phyloP scores from a whole-genome alignment of 2,888 invertebrate species.

The Himalopsyche japonica region DNA sequence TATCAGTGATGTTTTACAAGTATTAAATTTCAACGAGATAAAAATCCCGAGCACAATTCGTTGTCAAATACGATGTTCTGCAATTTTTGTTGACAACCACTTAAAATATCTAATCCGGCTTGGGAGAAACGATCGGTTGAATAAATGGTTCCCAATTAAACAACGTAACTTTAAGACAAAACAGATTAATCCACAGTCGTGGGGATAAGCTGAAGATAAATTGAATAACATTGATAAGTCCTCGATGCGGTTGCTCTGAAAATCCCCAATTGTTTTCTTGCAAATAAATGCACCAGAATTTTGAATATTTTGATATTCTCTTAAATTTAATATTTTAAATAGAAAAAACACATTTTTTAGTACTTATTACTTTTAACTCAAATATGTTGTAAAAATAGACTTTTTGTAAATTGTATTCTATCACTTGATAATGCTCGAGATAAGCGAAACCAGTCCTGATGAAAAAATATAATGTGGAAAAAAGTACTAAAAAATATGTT shows the following conservation, averaged over 20 bases:
- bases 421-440: too few species aligned
- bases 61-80: background rate
- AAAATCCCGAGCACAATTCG: background rate
- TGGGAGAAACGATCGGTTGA: background rate
- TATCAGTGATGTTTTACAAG: too few species aligned
- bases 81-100: background rate
- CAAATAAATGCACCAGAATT: background rate
- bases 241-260: background rate
- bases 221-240: constrained; percentile 7
- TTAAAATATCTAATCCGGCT: background rate
- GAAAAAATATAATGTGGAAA: too few species aligned
- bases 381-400: too few species aligned
- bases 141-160: constrained; percentile 14
- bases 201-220: background rate
- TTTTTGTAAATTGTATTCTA: too few species aligned
- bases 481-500: too few species aligned
- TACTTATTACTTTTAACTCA: too few species aligned
- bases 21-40: background rate
- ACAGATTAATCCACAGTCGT: background rate
- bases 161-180: background rate
- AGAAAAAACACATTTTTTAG: too few species aligned
- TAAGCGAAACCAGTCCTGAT: too few species aligned
- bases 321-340: too few species aligned
- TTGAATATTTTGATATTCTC: too few species aligned
- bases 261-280: background rate